Evolutionary conservation across 2,888 invertebrate genomes (phyloP).

Genomic region (Pherbina coryleti): DNA sequence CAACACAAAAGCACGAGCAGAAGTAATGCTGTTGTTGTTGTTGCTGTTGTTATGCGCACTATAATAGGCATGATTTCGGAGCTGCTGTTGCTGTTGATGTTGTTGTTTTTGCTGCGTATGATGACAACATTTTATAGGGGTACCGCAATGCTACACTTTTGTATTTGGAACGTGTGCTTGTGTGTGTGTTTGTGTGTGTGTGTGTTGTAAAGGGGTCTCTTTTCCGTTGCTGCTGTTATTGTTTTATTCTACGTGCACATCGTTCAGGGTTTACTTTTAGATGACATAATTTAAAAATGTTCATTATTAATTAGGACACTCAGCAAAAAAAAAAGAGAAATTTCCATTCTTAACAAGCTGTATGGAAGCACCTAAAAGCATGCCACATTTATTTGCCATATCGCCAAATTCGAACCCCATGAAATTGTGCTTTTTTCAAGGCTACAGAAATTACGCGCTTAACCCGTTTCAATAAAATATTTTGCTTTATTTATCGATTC

Average conservation of each 20-base stretch:
- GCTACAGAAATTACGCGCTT: no score
- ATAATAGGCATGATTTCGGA: slow-evolving; percentile 2
- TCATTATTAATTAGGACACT: not conserved
- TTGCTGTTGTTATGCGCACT: not conserved
- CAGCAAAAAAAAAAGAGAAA: not conserved
- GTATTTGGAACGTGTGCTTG: not conserved
- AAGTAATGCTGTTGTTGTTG: not conserved
- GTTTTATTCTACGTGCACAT: no score
- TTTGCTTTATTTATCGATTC: no score
- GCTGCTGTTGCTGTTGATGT: slow-evolving; percentile 21
- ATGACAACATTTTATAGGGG: slow-evolving; percentile 8
- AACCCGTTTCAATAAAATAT: no score
- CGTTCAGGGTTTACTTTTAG: no score
- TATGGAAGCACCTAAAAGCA: no score
- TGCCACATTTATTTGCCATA: no score
- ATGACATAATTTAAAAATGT: no score
- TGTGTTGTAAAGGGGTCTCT: not conserved
- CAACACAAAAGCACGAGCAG: not conserved
- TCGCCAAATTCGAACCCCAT: no score
- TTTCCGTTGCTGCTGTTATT: no score
- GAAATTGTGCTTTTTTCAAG: no score
- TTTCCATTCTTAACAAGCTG: no score
- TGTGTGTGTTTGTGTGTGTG: not conserved
- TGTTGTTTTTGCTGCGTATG: slow-evolving; percentile 9
- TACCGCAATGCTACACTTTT: not conserved